A percentile compares a stretch with the other conserved stretches of the same genome.
Conservation (phyloP, 2,888 invertebrate genomes). For the Parnassius smintheus region DNA sequence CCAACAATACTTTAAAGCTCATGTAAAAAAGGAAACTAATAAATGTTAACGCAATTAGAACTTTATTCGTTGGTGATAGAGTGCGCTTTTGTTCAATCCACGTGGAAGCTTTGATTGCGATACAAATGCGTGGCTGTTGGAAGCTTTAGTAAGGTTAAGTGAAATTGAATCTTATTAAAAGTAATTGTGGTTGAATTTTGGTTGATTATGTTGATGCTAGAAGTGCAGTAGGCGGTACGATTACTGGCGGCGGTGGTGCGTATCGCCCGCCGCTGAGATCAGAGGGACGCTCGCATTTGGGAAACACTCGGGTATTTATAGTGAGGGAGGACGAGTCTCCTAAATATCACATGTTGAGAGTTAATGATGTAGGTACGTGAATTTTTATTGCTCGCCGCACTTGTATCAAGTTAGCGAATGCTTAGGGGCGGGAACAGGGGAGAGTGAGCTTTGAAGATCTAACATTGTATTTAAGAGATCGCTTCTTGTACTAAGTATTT, state of each 20-base stretch:
- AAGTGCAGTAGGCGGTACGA: slow-evolving; percentile 42
- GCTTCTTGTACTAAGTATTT: no score
- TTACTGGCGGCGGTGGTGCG: slow-evolving; percentile 64
- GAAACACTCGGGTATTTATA: slow-evolving; percentile 56
- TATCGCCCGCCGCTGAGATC: slow-evolving; percentile 78
- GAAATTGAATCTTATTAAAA: slow-evolving; percentile 22
- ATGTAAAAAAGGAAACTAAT: not conserved
- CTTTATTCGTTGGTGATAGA: not conserved
- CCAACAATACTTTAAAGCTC: not conserved
- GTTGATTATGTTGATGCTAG: slow-evolving; percentile 18
- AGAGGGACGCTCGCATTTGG: slow-evolving; percentile 48
- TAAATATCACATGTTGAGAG: slow-evolving; percentile 22
- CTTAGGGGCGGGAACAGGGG: slow-evolving; percentile 15
- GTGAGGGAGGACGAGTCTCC: slow-evolving; percentile 36
- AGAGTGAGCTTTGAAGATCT: slow-evolving; percentile 12
- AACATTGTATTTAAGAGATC: slow-evolving; percentile 7
- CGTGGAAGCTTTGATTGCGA: not conserved
- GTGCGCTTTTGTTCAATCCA: slow-evolving; percentile 3
- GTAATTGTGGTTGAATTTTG: slow-evolving; percentile 1
- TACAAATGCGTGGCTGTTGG: slow-evolving; percentile 4
- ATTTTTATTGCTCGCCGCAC: slow-evolving; percentile 16
- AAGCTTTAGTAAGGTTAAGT: not conserved
- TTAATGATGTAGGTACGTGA: slow-evolving; percentile 17
- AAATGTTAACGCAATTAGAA: not conserved
- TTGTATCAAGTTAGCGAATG: slow-evolving; percentile 17